Evolutionary conservation across 2,888 invertebrate species (phyloP), one percentile per base, ranked within the genome.

Genomic region (Brachypterus glaber): DNA sequence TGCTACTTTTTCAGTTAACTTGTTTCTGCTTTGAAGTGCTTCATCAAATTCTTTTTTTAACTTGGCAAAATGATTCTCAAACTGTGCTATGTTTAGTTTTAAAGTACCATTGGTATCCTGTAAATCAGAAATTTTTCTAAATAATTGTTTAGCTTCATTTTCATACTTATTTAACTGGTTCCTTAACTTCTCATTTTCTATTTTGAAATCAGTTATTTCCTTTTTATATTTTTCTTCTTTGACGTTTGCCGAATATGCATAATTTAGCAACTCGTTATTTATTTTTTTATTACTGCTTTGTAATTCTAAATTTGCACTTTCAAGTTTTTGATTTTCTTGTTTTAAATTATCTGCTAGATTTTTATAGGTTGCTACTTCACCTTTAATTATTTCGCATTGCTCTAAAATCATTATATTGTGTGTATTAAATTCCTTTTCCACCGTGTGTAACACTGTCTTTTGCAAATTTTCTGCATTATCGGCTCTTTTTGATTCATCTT

Each of bases 391-490:
- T n/a, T n/a, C n/a, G n/a, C n/a, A n/a, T n/a, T n/a, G n/a, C n/a
- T n/a, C n/a, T n/a, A n/a, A n/a, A n/a, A n/a, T n/a, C n/a, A n/a
- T n/a, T n/a, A n/a, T n/a, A n/a, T n/a, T n/a, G n/a, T n/a, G n/a
- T n/a, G n/a, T n/a, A n/a, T n/a, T n/a, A n/a, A n/a, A n/a, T n/a
- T n/a, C n/a, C n/a, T n/a, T n/a, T n/a, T n/a, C n/a, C n/a, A n/a
- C n/a, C n/a, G n/a, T n/a, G n/a, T n/a, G n/a, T n/a, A n/a, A n/a
- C n/a, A n/a, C n/a, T n/a, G n/a, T n/a, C n/a, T n/a, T n/a, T n/a
- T n/a, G n/a, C n/a, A n/a, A n/a, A n/a, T 46, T 47, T 45, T 56
- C 53, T 13, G 53, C 47, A 8, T 38, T 41, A n/a, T 50, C 50
- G 1, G 52, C 51, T 13, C 51, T 38, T 35, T 42, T 43, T 41